Evolutionary conservation across 1,140 invertebrate species (phyloP), one percentile per base, ranked within the genome.

Genomic region (Hormaphis cornu): DNA sequence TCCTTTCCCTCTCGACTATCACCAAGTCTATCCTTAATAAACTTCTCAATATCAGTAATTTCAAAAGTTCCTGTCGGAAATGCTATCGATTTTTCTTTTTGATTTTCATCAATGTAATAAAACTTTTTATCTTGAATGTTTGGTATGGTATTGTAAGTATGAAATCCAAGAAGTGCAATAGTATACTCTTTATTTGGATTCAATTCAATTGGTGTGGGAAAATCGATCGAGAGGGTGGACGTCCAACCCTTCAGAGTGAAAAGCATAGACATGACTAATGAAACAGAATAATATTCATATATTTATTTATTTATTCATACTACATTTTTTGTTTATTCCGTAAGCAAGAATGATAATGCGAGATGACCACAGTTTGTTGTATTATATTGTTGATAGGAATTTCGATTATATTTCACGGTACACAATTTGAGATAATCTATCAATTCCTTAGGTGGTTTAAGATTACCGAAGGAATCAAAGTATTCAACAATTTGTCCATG

Each of bases 171-270:
- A n/a, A n/a, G n/a, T n/a, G n/a, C n/a, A 40, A 28, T 69, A 69
- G 70, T 54, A 48, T 2, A 37, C 44, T 24, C 40, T 9, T 30
- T 69, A 42, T 35, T 56, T 50, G 18, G 30, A 35, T 52, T 40
- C 4, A 35, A 1, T 24, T 26, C 28, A 18, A 59, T 22, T 28
- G n/a, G n/a, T n/a, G n/a, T n/a, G n/a, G n/a, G n/a, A n/a, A n/a
- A n/a, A n/a, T n/a, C n/a, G n/a, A n/a, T 71, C n/a, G 7, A 71
- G 8, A 8, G 59, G 59, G 28, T 48, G 70, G 22, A 71, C 66
- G n/a, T 69, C 42, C 1, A 6, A 30, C 18, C 33, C 40, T 9
- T 22, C 63, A 6, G 69, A 14, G 8, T 14, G 12, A 16, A 52
- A 69, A 2, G 44, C 40, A 30, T 44, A n/a, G n/a, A n/a, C n/a